Evolutionary conservation across 1,140 invertebrate genomes (phyloP).

Genomic region (Palaemon carinicauda): DNA sequence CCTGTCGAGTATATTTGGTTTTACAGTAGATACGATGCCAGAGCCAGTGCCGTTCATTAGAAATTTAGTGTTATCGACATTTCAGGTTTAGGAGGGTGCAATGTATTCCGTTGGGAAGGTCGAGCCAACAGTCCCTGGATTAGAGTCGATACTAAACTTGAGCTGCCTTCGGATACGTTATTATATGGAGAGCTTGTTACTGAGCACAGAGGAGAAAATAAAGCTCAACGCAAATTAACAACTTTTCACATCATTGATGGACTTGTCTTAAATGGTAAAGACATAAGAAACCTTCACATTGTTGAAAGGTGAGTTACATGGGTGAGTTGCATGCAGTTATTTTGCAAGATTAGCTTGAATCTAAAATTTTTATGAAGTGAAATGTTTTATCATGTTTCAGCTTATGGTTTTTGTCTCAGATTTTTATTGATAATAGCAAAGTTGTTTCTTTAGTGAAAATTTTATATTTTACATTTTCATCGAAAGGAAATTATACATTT

Average conservation of each 20-base stretch:
- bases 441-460: too few species aligned
- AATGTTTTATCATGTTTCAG: too few species aligned
- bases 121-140: constrained; percentile 62
- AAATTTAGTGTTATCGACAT: constrained; percentile 60
- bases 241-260: constrained; percentile 88
- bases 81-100: constrained; percentile 70
- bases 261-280: constrained; percentile 77
- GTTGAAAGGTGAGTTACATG: constrained; percentile 52
- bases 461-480: too few species aligned
- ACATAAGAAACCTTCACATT: constrained; percentile 75
- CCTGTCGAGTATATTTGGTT: too few species aligned
- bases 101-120: constrained; percentile 70
- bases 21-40: too few species aligned
- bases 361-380: too few species aligned
- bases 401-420: too few species aligned
- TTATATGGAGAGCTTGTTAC: constrained; percentile 82
- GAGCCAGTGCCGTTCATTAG: too few species aligned
- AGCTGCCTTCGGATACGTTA: constrained; percentile 78
- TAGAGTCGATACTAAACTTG: constrained; percentile 67
- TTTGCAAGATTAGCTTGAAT: too few species aligned
- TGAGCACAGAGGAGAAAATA: constrained; percentile 72
- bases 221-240: constrained; percentile 70
- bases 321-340: too few species aligned
- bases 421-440: too few species aligned
- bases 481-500: too few species aligned